These are phyloP conservation scores for Lagodon rhomboides DNA, from an alignment of 2,797 vertebrate genomes.

Conservation along the genomic window DNA sequence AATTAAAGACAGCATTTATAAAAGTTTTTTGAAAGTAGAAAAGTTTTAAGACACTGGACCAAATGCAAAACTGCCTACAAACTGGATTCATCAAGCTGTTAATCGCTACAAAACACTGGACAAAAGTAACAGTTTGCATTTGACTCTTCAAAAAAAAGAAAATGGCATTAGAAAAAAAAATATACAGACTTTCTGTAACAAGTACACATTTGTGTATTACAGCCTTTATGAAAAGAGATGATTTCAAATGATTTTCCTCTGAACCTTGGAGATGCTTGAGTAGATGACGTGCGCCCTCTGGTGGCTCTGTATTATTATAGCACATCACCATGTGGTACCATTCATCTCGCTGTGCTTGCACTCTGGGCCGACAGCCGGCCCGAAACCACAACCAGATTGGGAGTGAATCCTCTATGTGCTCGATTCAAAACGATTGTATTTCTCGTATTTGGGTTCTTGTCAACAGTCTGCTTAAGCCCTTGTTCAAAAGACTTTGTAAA, in stretches of 20 bases:
- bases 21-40: conserved; percentile 26
- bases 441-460: conserved; percentile 80
- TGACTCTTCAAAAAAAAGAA: neutral
- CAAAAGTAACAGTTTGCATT: conserved; percentile 19
- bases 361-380: conserved; percentile 45
- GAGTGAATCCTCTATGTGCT: conserved; percentile 68
- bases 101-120: conserved; percentile 21
- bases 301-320: conserved; percentile 66
- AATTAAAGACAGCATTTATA: conserved; percentile 36
- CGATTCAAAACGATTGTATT: conserved; percentile 81
- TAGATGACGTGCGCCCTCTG: conserved; percentile 66
- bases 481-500: conserved; percentile 77
- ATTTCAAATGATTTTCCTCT: conserved; percentile 25
- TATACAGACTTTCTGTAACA: neutral
- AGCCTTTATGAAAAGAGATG: conserved; percentile 15
- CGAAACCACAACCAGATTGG: conserved; percentile 41
- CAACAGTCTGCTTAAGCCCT: conserved; percentile 65
- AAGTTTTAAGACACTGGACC: conserved; percentile 40
- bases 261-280: conserved; percentile 44
- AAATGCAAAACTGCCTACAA: conserved; percentile 30
- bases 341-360: conserved; percentile 63
- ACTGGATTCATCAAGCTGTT: conserved; percentile 24
- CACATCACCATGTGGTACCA: conserved; percentile 56
- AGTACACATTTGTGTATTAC: conserved; percentile 26
- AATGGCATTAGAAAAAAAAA: neutral